Base-by-base conservation (phyloP, 1,140 invertebrate species). In the Oncopeltus fasciatus region DNA sequence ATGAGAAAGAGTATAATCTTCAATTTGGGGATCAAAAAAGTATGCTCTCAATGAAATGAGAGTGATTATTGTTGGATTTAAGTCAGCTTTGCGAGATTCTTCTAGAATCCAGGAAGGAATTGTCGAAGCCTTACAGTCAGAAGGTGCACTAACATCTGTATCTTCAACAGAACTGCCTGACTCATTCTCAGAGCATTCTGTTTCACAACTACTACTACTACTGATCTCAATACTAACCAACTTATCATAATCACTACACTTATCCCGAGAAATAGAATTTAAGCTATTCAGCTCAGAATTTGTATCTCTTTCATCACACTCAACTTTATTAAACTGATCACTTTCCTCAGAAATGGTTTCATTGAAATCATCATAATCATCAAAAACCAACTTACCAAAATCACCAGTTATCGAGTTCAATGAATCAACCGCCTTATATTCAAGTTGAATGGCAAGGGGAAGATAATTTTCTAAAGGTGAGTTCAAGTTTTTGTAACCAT, bases 11-110 rank as follows among this genome's bases (percentile, higher is more conserved):
- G 69, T 69, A 67, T 80, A 78, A 68, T 88, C 78, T 73, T 92
- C 89, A 11, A 90, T 78, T 75, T 91, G 87, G 16, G 83, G 80
- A 24, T 75, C 77, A 64, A 81, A 81, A 64, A 89, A 80, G 67
- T 84, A 82, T 46, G 81, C 74, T 63, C 81, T 78, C 44, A 81
- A 73, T 21, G 78, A 75, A 49, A 83, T 68, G 1, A 88, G 77
- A 71, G 90, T 85, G 33, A 88, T 76, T 67, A 85, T 82, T 66
- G 76, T 78, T 2, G 77, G 68, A 1, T 85, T 80, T 63, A 85
- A 77, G 27, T 74, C 65, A 1, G 80, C 83, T 4, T 70, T 70
- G 60, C 80, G 76, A 62, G 83, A 81, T 61, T 79, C 75, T 11
- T 81, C 68, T 1, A 81, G 69, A 70, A 88, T 84, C 84, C 83